Evolutionary conservation across 2,888 invertebrate genomes (phyloP).

Genomic region (Scotopteryx bipunctaria): DNA sequence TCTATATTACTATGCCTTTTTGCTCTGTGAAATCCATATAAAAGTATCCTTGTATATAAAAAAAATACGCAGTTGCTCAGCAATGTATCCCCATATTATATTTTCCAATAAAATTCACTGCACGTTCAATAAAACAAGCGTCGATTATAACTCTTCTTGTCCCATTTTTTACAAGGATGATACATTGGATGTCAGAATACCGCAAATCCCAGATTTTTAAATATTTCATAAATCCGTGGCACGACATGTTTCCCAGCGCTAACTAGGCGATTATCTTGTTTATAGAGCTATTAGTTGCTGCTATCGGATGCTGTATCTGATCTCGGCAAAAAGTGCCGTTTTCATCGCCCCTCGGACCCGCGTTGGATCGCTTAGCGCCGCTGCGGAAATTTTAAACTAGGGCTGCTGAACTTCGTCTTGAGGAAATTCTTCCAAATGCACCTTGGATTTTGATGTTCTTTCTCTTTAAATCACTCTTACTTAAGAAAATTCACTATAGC

Average conservation of each 20-base stretch:
- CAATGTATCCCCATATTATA: slow-evolving; percentile 1
- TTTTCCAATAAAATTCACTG: slow-evolving; percentile 20
- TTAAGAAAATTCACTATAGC: no score
- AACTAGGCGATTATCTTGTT: slow-evolving; percentile 76
- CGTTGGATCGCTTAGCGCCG: slow-evolving; percentile 41
- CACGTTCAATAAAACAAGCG: slow-evolving; percentile 18
- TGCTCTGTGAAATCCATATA: neutral
- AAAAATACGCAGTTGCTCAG: neutral
- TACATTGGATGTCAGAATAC: slow-evolving; percentile 30
- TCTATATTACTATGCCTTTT: neutral
- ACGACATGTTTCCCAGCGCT: slow-evolving; percentile 62
- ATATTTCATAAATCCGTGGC: slow-evolving; percentile 48
- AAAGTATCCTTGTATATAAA: neutral
- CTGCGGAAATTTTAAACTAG: slow-evolving; percentile 41
- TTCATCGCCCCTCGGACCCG: slow-evolving; percentile 58
- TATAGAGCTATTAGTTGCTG: slow-evolving; percentile 77
- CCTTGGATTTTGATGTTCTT: neutral
- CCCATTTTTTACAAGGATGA: slow-evolving; percentile 18
- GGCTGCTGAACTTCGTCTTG: slow-evolving; percentile 43
- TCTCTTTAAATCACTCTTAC: neutral
- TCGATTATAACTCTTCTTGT: slow-evolving; percentile 12
- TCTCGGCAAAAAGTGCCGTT: slow-evolving; percentile 74
- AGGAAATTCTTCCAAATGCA: neutral
- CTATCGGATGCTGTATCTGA: slow-evolving; percentile 71
- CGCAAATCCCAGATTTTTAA: slow-evolving; percentile 39